Conservation (phyloP, 2,888 invertebrate genomes). For the Trichopria drosophilae region DNA sequence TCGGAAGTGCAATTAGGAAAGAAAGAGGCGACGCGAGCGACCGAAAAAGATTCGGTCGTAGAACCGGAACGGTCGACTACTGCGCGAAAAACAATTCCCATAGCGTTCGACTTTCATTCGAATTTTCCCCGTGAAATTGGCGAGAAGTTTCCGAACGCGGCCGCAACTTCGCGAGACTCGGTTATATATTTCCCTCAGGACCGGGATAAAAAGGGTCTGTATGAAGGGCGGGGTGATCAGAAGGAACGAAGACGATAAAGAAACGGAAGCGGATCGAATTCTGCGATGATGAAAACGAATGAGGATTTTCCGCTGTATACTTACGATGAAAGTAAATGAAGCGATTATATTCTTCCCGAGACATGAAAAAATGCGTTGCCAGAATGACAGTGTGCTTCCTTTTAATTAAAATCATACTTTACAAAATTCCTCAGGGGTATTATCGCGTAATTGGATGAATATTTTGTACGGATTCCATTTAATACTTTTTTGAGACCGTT, state of each 20-base stretch:
- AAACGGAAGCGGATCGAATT: conserved; percentile 22
- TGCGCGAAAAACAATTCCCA: conserved; percentile 45
- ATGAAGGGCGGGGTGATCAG: conserved; percentile 5
- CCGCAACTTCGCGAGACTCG: conserved; percentile 42
- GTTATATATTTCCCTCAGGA: conserved; percentile 55
- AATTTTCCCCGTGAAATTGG: conserved; percentile 48
- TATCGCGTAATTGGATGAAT: too few relatives aligned
- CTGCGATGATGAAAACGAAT: conserved; percentile 12
- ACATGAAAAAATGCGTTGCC: too few relatives aligned
- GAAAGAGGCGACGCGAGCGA: too few relatives aligned
- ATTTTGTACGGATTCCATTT: too few relatives aligned
- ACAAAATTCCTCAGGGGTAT: too few relatives aligned
- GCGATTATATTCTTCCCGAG: conserved; percentile 34
- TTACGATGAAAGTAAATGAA: conserved; percentile 23
- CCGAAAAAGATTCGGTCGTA: conserved; percentile 5
- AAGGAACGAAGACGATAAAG: conserved; percentile 33
- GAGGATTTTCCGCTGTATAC: background rate
- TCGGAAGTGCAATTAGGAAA: too few relatives aligned
- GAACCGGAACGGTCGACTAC: too few relatives aligned
- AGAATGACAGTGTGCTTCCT: too few relatives aligned
- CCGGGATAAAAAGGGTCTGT: conserved; percentile 10
- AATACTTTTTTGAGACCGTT: too few relatives aligned
- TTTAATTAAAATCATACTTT: too few relatives aligned
- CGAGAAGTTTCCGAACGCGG: conserved; percentile 48
- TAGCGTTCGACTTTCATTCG: conserved; percentile 50